Evolutionary conservation across 2,797 vertebrate species (phyloP).

Genomic region (Coilia nasus): DNA sequence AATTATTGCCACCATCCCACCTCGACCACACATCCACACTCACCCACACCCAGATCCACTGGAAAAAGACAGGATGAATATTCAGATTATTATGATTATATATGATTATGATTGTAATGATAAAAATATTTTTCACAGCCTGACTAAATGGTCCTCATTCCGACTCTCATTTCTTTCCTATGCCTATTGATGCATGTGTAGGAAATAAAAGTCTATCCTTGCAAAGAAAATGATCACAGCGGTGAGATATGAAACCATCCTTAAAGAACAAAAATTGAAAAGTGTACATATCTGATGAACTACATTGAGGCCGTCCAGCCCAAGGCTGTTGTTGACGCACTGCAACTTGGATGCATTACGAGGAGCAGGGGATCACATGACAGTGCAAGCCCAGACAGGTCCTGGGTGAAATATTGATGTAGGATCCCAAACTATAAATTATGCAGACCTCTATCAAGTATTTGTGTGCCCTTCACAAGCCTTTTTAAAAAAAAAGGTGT

Average conservation of each 20-base stretch:
- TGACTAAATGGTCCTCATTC: not conserved
- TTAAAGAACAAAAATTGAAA: not conserved
- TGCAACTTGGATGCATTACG: not conserved
- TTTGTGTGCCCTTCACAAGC: not conserved
- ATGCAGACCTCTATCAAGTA: slow-evolving; percentile 13
- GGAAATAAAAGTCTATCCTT: not conserved
- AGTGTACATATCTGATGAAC: not conserved
- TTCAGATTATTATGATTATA: too few species aligned
- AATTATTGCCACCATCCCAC: too few species aligned
- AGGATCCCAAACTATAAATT: not conserved
- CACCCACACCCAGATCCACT: too few species aligned
- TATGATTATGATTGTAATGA: not conserved
- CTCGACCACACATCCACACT: too few species aligned
- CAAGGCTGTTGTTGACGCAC: not conserved
- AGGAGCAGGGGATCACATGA: not conserved
- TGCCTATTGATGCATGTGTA: not conserved
- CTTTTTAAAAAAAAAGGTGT: too few species aligned
- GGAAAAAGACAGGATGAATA: too few species aligned
- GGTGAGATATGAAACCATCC: not conserved
- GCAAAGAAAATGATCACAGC: not conserved
- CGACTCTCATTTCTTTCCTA: not conserved
- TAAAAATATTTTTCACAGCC: not conserved
- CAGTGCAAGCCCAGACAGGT: not conserved
- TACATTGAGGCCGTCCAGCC: not conserved
- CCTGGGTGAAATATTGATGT: not conserved